phyloP scores from a whole-genome alignment of 2,113 vertebrate species.

The Forbesichthys papilliferus region DNA sequence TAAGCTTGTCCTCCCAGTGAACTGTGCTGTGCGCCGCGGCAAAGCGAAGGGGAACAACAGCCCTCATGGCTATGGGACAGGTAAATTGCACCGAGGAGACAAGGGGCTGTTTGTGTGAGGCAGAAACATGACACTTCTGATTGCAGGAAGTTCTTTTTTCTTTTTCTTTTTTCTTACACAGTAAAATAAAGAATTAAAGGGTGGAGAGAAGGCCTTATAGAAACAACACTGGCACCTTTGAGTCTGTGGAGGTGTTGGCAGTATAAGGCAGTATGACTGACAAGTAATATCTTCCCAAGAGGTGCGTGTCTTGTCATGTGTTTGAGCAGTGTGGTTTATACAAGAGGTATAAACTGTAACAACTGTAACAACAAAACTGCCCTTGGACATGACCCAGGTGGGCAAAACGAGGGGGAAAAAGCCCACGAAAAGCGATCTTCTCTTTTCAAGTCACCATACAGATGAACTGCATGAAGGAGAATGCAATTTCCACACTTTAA shows the following conservation, averaged over 20 bases:
- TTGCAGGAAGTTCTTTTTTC: conserved; percentile 62
- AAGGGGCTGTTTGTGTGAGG: conserved; percentile 55
- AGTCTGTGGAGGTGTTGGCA: conserved; percentile 57
- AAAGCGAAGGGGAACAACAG: conserved; percentile 66
- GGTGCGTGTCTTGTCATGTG: conserved; percentile 56
- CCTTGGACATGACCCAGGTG: conserved; percentile 48
- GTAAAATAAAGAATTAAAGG: conserved; percentile 57
- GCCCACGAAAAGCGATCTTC: conserved; percentile 11
- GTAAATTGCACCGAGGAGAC: conserved; percentile 61
- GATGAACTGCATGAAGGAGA: conserved; percentile 22
- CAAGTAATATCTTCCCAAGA: conserved; percentile 55
- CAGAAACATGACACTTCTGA: conserved; percentile 63
- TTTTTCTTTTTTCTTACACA: conserved; percentile 28
- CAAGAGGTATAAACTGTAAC: conserved; percentile 32
- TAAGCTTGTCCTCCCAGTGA: conserved; percentile 77
- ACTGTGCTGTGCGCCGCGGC: conserved; percentile 66
- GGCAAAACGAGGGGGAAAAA: conserved; percentile 42
- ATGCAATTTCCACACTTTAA: conserved; percentile 30
- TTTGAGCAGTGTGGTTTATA: conserved; percentile 49
- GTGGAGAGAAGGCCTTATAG: conserved; percentile 32
- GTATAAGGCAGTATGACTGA: conserved; percentile 60
- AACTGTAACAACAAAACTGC: conserved; percentile 50
- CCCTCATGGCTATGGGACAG: conserved; percentile 66
- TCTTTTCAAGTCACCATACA: conserved; percentile 45
- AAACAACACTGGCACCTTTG: conserved; percentile 49